Evolutionary conservation across 2,113 vertebrate species (phyloP), one percentile per base, ranked within the genome.

Genomic region (Takifugu bimaculatus): DNA sequence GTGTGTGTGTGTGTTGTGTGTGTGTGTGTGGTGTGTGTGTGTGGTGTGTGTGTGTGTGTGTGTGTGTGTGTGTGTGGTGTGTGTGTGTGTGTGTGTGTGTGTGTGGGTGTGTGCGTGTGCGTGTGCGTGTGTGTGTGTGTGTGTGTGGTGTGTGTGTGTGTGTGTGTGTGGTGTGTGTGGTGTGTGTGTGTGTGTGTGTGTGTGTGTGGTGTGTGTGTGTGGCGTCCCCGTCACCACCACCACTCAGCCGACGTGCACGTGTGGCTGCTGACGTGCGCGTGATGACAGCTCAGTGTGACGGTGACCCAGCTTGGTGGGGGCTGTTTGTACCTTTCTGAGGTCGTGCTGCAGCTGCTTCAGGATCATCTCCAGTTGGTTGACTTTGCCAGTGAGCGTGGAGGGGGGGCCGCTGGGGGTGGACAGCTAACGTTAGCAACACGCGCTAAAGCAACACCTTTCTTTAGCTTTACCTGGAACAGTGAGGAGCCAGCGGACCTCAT

Each of bases 341-440:
- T 99, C 96, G 0, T 95, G 92, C 82, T 99, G 96, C 53, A 99
- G 90, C 63, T 98, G 96, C 57, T 94, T 91, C 60, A 99, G 93
- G 78, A 98, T 94, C 75, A 97, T 81, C 86, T 99, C 96, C 69
- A 99, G 88, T 81, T 97, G 95, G 81, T 99, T 97, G 64, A 99
- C 96, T 90, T 99, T 99, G 32, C 96, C 96, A 2, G 95, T 99
- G 54, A 99, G 90, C 0, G 96, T 93, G 43, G 94, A 92, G 0
- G 95, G 91, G 48, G 92, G 78, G 20, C 87, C 84, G 53, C 73
- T 65, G 1, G 83, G 90, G 72, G 20, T 20, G 20, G 20, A 20
- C 20, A 20, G 20, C 20, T 20, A 20, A 20, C 20, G 20, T 20
- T 20, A 20, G 20, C 20, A 20, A 20, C 20, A 20, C 20, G 20